Conservation (phyloP, 2,113 vertebrate species). For the Chaenogobius annularis region DNA sequence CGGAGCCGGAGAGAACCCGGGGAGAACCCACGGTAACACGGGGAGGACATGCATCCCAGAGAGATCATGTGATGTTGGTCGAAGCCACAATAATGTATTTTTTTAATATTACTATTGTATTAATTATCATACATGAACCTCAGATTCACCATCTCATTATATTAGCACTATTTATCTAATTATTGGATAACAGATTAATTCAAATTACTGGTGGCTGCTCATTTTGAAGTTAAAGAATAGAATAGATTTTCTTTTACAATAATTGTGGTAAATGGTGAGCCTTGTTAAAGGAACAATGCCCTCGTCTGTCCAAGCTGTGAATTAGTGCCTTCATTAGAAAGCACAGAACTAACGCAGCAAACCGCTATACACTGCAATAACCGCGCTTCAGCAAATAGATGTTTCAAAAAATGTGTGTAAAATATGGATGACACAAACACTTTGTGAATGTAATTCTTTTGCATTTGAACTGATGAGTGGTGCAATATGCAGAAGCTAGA, state of each 20-base stretch:
- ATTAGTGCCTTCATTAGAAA: slow-evolving; percentile 48
- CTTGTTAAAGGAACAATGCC: slow-evolving; percentile 47
- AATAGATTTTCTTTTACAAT: background rate
- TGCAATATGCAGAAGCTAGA: slow-evolving; percentile 38
- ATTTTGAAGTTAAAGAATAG: background rate
- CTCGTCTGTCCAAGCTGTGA: slow-evolving; percentile 46
- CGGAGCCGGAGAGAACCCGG: too few relatives aligned
- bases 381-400: slow-evolving; percentile 51
- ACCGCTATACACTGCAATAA: slow-evolving; percentile 43
- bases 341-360: slow-evolving; percentile 28
- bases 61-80: too few relatives aligned
- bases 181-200: background rate
- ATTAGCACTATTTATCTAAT: background rate
- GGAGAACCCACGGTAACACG: too few relatives aligned
- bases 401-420: slow-evolving; percentile 44
- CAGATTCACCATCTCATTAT: background rate
- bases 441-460: slow-evolving; percentile 60
- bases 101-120: background rate
- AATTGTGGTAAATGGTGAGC: slow-evolving; percentile 16
- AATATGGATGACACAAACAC: slow-evolving; percentile 53
- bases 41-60: too few relatives aligned
- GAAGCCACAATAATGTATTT: too few relatives aligned
- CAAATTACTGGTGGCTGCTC: background rate
- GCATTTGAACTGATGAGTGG: slow-evolving; percentile 62
- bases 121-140: background rate